Percentiles rank a stretch among this genome's conserved stretches.
Conservation (phyloP, 2,113 vertebrate genomes). For the Gymnobelideus leadbeateri region DNA sequence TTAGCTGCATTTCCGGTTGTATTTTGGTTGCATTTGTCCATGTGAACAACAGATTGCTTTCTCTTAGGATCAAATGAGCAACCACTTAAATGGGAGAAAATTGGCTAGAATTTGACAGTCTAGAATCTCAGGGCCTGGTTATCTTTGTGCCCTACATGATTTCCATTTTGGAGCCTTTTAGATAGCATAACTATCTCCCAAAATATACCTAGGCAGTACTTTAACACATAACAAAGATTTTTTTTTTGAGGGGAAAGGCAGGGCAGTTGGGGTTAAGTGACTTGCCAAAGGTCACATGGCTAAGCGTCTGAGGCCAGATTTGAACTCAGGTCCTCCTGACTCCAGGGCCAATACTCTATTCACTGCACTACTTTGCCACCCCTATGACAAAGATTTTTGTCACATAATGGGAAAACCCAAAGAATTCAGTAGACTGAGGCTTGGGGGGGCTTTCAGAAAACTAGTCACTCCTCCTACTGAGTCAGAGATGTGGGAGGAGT, state of each 20-base stretch:
- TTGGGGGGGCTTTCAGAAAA: background rate
- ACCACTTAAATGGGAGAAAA: too few relatives aligned
- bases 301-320: too few relatives aligned
- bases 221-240: background rate
- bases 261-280: too few relatives aligned
- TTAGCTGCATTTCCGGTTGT: background rate
- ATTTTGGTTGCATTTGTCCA: background rate
- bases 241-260: too few relatives aligned
- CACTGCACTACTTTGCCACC: too few relatives aligned
- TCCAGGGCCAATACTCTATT: too few relatives aligned
- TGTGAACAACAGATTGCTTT: too few relatives aligned
- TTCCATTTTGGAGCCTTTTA: background rate
- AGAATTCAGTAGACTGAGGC: background rate
- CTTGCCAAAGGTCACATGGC: too few relatives aligned
- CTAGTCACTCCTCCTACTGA: background rate
- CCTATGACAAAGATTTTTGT: background rate
- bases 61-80: too few relatives aligned
- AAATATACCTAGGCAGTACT: background rate
- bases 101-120: background rate
- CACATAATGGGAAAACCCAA: background rate
- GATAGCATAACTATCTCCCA: background rate
- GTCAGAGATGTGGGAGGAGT: slow-evolving; percentile 31
- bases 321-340: too few relatives aligned
- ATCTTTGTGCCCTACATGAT: background rate
- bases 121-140: background rate